phyloP scores from a whole-genome alignment of 2,888 invertebrate genomes.

The Hirtodrosophila cameraria region DNA sequence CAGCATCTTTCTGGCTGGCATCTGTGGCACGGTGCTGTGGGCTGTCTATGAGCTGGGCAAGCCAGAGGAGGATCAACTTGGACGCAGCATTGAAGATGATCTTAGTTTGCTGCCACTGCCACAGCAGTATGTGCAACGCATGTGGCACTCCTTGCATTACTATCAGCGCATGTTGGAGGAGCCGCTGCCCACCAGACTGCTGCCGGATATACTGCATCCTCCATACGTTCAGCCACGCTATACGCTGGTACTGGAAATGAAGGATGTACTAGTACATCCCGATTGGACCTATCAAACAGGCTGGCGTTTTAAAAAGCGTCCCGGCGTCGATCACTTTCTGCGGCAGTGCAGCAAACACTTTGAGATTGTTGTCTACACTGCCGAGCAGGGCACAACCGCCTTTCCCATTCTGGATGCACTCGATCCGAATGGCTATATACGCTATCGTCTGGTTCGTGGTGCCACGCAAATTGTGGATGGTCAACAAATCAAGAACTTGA shows the following conservation, averaged over 20 bases:
- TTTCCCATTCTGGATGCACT: constrained; percentile 96
- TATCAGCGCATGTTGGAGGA: constrained; percentile 93
- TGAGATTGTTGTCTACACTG: constrained; percentile 98
- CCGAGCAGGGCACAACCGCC: constrained; percentile 97
- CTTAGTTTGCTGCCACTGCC: constrained; percentile 88
- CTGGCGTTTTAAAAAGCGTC: constrained; percentile 99
- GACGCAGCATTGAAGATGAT: constrained; percentile 90
- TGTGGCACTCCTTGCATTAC: constrained; percentile 89
- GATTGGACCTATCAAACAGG: constrained; percentile 99
- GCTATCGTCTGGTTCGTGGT: constrained; percentile 96
- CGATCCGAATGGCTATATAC: constrained; percentile 94
- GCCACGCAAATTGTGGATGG: constrained; percentile 97
- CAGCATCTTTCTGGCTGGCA: constrained; percentile 86
- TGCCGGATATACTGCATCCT: constrained; percentile 95
- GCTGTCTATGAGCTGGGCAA: constrained; percentile 89
- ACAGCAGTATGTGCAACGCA: constrained; percentile 89
- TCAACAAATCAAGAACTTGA: constrained; percentile 95
- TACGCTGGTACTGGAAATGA: constrained; percentile 97
- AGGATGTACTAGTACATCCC: constrained; percentile 97
- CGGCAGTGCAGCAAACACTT: constrained; percentile 94
- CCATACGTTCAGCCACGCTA: constrained; percentile 98
- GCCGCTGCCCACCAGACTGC: constrained; percentile 95
- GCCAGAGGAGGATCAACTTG: constrained; percentile 89
- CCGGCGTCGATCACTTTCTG: constrained; percentile 97
- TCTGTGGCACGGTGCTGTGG: constrained; percentile 86